phyloP scores from a whole-genome alignment of 2,797 vertebrate genomes.

The Malurus leucopterus region DNA sequence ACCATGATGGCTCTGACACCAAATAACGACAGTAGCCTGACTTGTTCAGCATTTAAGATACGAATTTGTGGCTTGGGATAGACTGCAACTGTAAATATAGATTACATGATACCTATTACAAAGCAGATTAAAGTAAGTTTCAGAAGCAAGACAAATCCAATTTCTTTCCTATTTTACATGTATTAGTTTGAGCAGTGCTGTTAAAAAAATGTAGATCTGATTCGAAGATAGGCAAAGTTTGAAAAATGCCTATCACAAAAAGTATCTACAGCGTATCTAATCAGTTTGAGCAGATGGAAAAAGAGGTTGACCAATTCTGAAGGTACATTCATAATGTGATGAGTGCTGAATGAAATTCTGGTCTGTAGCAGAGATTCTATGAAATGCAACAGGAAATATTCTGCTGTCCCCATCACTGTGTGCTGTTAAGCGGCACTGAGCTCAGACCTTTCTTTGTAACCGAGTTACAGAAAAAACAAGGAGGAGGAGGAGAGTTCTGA shows the following conservation, averaged over 20 bases:
- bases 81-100: not conserved
- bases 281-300: not conserved
- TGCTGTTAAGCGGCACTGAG: not conserved
- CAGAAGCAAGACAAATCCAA: not conserved
- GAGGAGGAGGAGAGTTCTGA: not conserved
- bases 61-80: not conserved
- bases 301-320: not conserved
- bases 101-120: not conserved
- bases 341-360: not conserved
- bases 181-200: not conserved
- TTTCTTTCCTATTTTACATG: not conserved
- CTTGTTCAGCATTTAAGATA: not conserved
- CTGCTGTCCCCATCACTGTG: not conserved
- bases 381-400: not conserved
- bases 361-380: not conserved
- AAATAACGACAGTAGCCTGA: not conserved
- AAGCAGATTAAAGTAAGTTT: not conserved
- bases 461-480: not conserved
- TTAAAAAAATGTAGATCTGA: not conserved
- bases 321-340: not conserved
- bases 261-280: not conserved
- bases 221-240: not conserved
- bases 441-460: not conserved
- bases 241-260: not conserved
- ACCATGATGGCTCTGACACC: not conserved